Evolutionary conservation across 2,888 invertebrate species (phyloP), one percentile per base, ranked within the genome.

Genomic region (Drosophila phalerata): DNA sequence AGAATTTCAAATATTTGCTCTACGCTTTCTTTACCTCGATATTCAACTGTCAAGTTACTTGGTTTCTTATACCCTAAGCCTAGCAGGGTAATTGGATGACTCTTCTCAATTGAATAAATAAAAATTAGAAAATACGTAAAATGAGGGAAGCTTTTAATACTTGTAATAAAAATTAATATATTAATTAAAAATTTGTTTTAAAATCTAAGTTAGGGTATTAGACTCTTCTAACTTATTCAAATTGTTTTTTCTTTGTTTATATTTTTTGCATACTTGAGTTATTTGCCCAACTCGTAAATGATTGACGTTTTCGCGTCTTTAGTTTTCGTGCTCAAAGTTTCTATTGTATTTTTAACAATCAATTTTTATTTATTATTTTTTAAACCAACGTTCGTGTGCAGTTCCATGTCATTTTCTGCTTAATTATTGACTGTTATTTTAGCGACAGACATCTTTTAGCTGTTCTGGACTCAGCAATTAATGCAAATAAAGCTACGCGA

Each of bases 1-100:
- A 61, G 51, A 55, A 69, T 62, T 68, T 67, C 67, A 81, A 81
- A 81, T 79, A 79, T 81, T 79, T 77, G 25, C 43, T 45, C 28
- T 40, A 19, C 40, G 48, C 38, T 47, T 40, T 37, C 17, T 43
- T 22, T n/a, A 43, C 43, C n/a, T 22, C 22, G 19, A 45, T 75
- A 32, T 66, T 32, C 11, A 45, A n/a, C 13, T 19, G 19, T 51
- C 34, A 43, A 64, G 6, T 25, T 40, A 28, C 22, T 40, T 58
- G 13, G 13, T 11, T n/a, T 57, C 15, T 8, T 9, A 37, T 60
- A 47, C 58, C 28, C 47, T 60, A 56, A 42, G 5, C 5, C 1
- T 5, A 17, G 1, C 15, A 15, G 38, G 10, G 40, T 17, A 17
- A 3, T 40, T 17, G 3, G 5, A 4, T 37, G n/a, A 5, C 1